Base-by-base conservation (phyloP, 92 coral and sea anemone species). In the Phenganax subtilis region DNA sequence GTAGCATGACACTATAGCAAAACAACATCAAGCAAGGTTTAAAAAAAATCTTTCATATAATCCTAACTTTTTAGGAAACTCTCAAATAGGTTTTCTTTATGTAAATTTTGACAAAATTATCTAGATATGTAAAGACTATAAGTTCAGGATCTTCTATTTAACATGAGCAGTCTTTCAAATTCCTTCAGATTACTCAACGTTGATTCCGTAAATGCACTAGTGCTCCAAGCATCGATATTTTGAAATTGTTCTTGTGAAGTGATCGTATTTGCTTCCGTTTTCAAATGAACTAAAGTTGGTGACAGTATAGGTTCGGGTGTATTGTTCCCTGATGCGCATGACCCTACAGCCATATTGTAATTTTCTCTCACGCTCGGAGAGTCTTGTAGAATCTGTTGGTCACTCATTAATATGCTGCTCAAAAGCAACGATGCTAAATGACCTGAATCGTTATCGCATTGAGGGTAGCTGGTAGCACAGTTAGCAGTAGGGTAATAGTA, bases 91-190 rank as follows among this genome's bases (percentile, higher is more conserved):
- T 30, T 68, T 6, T 68, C 73, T 68, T 14, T 68, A n/a, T 37
- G 47, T 16, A 68, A 30, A 68, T 53, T 68, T 12, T 68, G 7
- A 37, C 12, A 64, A 62, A n/a, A 20, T 37, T 7, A 14, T 64
- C 2, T 37, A 37, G 47, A 28, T 64, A 64, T 64, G 37, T 64
- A 64, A 64, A 64, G 47, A 68, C 51, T 30, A 37, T 37, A 37
- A 37, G 54, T 68, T 68, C 47, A 68, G 11, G 47, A 29, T 51
- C 73, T 68, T 68, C 77, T 73, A 54, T 55, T 77, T 25, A 77
- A 20, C 81, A 76, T 76, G 0, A 77, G 17, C 12, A 58, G 17
- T 77, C 82, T 59, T 60, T 77, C 82, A 58, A 77, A 77, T 56
- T 77, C 82, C 44, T 77, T 77, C 0, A 77, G 57, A 55, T 70